Percentiles rank a stretch among this genome's conserved stretches.
These are phyloP conservation scores for Saturnia pavonia DNA, from an alignment of 2,888 invertebrate species.

Conservation along the genomic window DNA sequence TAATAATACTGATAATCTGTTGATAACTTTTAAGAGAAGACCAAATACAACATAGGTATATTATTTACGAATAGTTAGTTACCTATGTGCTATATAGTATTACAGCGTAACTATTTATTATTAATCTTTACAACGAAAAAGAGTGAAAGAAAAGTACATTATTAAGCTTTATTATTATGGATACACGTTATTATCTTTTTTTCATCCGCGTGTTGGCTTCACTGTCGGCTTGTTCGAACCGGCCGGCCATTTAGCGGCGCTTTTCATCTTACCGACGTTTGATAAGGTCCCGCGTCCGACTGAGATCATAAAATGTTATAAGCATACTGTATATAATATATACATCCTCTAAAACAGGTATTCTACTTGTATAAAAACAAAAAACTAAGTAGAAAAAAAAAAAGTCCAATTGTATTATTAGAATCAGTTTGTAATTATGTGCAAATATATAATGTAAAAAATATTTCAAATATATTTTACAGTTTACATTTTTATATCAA, in stretches of 20 bases:
- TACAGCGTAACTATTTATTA: neutral
- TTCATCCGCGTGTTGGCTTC: slow-evolving; percentile 31
- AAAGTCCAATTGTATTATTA: neutral
- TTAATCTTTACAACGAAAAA: neutral
- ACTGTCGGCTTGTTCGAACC: slow-evolving; percentile 38
- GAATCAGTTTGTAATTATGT: neutral
- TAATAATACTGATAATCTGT: too few species aligned
- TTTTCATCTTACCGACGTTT: slow-evolving; percentile 51
- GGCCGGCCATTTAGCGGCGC: slow-evolving; percentile 33
- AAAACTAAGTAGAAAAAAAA: neutral
- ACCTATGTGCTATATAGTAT: too few species aligned
- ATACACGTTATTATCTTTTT: slow-evolving; percentile 36
- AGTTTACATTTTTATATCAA: neutral
- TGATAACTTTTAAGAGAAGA: neutral
- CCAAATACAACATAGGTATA: neutral
- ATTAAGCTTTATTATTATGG: slow-evolving; percentile 16
- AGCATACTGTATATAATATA: slow-evolving; percentile 37
- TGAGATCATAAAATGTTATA: slow-evolving; percentile 54
- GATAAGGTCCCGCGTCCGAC: slow-evolving; percentile 53
- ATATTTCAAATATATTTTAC: neutral
- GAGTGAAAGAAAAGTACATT: neutral
- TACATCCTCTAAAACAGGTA: slow-evolving; percentile 41
- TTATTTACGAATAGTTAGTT: too few species aligned
- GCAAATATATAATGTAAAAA: too few species aligned
- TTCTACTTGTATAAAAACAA: slow-evolving; percentile 26